Conservation (phyloP, 2,113 vertebrate species). For the Synchiropus splendidus region DNA sequence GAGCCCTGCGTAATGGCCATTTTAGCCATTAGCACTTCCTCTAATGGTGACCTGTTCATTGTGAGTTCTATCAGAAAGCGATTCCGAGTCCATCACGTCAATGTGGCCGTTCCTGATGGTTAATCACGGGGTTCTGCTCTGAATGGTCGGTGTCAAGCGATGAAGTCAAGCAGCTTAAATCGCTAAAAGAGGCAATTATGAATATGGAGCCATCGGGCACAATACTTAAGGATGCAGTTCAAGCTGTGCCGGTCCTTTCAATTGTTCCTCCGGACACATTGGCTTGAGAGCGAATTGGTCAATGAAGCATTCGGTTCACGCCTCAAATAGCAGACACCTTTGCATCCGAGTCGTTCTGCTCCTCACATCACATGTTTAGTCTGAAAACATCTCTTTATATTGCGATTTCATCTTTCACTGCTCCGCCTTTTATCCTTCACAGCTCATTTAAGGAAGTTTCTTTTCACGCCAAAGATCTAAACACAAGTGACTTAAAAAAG, state of each 20-base stretch:
- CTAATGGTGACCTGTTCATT: constrained; percentile 40
- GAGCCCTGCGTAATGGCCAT: not conserved
- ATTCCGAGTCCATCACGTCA: constrained; percentile 34
- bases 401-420: no score
- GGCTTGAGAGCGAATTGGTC: constrained; percentile 20
- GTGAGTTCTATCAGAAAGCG: constrained; percentile 34
- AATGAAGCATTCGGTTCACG: constrained; percentile 45
- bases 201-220: constrained; percentile 33
- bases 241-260: constrained; percentile 14
- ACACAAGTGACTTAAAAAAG: no score
- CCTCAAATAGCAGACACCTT: constrained; percentile 12
- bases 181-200: constrained; percentile 55
- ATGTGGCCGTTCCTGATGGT: constrained; percentile 30
- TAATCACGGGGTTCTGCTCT: constrained; percentile 31
- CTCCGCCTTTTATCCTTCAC: no score
- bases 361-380: no score
- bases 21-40: constrained; percentile 11
- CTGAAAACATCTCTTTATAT: no score
- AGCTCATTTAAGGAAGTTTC: no score
- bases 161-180: no score
- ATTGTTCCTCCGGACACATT: constrained; percentile 23
- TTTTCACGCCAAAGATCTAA: no score
- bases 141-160: constrained; percentile 16
- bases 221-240: constrained; percentile 27
- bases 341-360: no score